Conservation (phyloP, 2,797 vertebrate genomes). For the Argya squamiceps region DNA sequence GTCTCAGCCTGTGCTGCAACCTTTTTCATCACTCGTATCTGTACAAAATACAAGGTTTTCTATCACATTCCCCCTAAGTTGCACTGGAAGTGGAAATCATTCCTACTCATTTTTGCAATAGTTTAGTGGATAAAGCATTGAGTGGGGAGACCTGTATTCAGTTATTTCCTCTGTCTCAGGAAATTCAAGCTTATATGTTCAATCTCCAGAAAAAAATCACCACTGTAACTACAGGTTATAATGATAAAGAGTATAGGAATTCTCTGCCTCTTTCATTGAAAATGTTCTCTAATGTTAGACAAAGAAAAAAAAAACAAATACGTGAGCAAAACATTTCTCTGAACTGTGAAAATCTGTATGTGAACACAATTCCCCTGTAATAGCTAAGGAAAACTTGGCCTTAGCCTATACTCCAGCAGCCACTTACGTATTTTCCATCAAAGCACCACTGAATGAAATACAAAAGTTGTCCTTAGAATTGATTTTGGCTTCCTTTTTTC, state of each 20-base stretch:
- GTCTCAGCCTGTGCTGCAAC: not conserved
- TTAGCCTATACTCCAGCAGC: not conserved
- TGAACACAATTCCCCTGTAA: not conserved
- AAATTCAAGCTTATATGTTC: not conserved
- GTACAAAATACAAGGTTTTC: not conserved
- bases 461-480: not conserved
- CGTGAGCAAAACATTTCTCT: not conserved
- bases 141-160: not conserved
- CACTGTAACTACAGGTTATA: not conserved
- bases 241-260: not conserved
- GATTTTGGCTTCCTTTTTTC: not conserved
- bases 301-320: not conserved
- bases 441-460: not conserved
- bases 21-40: not conserved
- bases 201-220: not conserved
- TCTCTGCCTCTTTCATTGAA: not conserved
- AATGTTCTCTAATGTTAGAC: not conserved
- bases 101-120: not conserved
- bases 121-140: not conserved
- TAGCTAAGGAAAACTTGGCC: not conserved
- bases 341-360: not conserved
- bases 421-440: not conserved
- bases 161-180: not conserved
- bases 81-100: not conserved
- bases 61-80: not conserved